Evolutionary conservation across 2,888 invertebrate species (phyloP).

Genomic region (Troides aeacus): DNA sequence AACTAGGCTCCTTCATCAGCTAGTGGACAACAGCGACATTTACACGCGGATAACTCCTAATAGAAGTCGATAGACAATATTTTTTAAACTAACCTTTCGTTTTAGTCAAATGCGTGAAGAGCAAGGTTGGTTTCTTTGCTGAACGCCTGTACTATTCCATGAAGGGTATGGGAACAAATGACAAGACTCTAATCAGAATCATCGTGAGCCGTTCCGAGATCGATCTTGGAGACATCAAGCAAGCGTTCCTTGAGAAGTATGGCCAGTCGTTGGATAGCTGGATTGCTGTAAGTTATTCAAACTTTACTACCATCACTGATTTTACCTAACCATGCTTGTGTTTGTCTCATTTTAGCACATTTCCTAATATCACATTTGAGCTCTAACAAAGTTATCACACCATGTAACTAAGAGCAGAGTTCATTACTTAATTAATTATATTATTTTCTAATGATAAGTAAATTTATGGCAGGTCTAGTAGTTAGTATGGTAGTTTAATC

Average conservation of each 20-base stretch:
- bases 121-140: slow-evolving; percentile 95
- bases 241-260: slow-evolving; percentile 91
- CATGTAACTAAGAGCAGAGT: background rate
- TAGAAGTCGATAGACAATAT: background rate
- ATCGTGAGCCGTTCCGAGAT: slow-evolving; percentile 94
- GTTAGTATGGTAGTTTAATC: no score
- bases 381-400: background rate
- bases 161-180: slow-evolving; percentile 94
- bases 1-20: no score
- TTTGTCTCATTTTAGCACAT: slow-evolving; percentile 16
- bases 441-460: no score
- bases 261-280: slow-evolving; percentile 90
- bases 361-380: slow-evolving; percentile 1
- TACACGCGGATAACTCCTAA: no score
- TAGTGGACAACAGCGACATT: no score
- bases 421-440: background rate
- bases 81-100: background rate
- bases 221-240: slow-evolving; percentile 95
- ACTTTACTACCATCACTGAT: slow-evolving; percentile 14
- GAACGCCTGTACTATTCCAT: slow-evolving; percentile 93
- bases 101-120: slow-evolving; percentile 92
- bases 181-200: slow-evolving; percentile 94
- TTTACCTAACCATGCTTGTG: slow-evolving; percentile 29
- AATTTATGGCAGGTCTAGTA: no score
- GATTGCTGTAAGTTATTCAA: slow-evolving; percentile 86